Percentiles rank a stretch among this genome's conserved stretches.
Conservation (phyloP, 2,113 vertebrate genomes). For the Tachycineta bicolor region DNA sequence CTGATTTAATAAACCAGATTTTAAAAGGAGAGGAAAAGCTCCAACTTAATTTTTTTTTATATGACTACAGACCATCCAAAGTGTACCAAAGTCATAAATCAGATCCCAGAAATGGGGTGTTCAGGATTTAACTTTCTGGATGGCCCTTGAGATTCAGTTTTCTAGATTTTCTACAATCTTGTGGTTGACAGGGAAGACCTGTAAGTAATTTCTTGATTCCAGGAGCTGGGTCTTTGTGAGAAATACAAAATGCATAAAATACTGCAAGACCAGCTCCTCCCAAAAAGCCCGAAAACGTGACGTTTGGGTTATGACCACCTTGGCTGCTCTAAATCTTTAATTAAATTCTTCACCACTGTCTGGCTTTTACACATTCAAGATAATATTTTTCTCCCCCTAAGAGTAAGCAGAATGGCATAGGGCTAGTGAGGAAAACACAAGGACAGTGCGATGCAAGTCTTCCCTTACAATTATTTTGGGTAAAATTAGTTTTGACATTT, state of each 20-base stretch:
- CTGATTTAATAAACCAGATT: not conserved
- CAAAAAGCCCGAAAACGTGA: accelerated
- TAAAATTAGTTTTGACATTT: not conserved
- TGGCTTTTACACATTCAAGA: not conserved
- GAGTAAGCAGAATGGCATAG: not conserved
- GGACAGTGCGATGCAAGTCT: not conserved
- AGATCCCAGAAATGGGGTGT: not conserved
- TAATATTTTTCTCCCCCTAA: not conserved
- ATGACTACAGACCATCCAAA: not conserved
- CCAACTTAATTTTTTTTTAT: not conserved
- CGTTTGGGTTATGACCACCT: not conserved
- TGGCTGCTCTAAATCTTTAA: not conserved
- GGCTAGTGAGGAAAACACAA: not conserved
- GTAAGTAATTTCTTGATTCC: not conserved
- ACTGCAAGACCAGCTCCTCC: not conserved
- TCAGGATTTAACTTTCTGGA: not conserved
- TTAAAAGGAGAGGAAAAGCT: not conserved
- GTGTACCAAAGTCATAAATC: not conserved
- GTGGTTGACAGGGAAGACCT: not conserved
- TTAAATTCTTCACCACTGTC: not conserved
- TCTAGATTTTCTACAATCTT: not conserved
- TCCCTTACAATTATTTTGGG: not conserved
- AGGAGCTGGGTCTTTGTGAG: not conserved
- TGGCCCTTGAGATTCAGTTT: not conserved
- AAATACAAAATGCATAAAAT: not conserved